Evolutionary conservation across 2,797 vertebrate genomes (phyloP).

Genomic region (Perdix hodgsoniae): DNA sequence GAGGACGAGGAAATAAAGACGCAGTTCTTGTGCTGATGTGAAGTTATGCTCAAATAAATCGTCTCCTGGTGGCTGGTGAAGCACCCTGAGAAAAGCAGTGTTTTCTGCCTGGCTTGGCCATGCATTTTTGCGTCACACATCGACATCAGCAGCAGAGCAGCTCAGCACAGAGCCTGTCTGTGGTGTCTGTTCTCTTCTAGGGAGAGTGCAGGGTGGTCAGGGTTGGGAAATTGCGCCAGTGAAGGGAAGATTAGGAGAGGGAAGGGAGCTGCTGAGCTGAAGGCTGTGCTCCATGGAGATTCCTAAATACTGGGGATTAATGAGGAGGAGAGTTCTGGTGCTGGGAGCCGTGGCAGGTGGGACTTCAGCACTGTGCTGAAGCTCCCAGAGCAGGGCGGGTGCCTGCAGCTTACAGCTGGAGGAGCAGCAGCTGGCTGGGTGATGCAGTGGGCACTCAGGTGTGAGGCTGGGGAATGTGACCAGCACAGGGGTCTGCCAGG

Average conservation of each 20-base stretch:
- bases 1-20: background rate
- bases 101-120: background rate
- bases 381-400: background rate
- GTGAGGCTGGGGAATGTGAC: background rate
- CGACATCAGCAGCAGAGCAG: background rate
- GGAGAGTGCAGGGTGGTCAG: background rate
- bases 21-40: background rate
- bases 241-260: background rate
- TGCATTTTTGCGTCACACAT: fast-evolving
- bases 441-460: background rate
- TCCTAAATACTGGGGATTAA: background rate
- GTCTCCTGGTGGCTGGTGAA: background rate
- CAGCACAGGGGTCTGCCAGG: too few species aligned
- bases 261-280: background rate
- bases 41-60: background rate
- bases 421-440: background rate
- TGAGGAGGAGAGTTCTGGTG: background rate
- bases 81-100: background rate
- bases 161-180: fast-evolving
- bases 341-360: background rate
- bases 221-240: background rate
- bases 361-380: background rate
- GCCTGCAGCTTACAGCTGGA: background rate
- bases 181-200: background rate
- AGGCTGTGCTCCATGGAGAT: background rate